A percentile compares a stretch with the other conserved stretches of the same genome.
phyloP scores from a whole-genome alignment of 92 coral and sea anemone species.

The Heteractis magnifica region DNA sequence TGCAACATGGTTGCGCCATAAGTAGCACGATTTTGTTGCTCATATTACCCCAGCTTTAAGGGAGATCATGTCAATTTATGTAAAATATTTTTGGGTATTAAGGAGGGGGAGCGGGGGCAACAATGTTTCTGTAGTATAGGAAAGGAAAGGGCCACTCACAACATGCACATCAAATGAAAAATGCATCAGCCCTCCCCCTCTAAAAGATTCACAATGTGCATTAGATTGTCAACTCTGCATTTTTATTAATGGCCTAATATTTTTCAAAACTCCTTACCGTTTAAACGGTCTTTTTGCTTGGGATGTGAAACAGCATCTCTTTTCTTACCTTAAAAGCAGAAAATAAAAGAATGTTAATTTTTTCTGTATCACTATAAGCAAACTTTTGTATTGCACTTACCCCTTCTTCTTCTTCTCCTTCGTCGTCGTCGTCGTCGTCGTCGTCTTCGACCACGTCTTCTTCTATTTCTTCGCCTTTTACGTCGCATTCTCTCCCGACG shows the following conservation, averaged over 20 bases:
- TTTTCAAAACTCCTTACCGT: slow-evolving; percentile 10
- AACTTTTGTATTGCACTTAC: neutral
- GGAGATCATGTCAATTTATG: no score
- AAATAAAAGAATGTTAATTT: neutral
- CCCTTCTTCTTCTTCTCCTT: slow-evolving; percentile 9
- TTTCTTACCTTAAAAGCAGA: slow-evolving; percentile 20
- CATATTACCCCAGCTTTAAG: no score
- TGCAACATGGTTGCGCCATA: no score
- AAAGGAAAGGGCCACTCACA: no score
- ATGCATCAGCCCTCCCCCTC: neutral
- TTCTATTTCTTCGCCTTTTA: neutral
- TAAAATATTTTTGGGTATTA: no score
- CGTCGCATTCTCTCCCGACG: neutral
- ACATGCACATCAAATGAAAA: neutral
- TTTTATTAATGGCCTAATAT: neutral
- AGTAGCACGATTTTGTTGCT: no score
- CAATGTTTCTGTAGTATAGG: no score
- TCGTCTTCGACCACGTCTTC: neutral
- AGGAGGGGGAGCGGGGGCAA: no score
- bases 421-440: neutral
- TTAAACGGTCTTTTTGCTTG: neutral
- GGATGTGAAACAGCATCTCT: slow-evolving; percentile 18
- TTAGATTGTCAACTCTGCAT: no score
- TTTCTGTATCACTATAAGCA: neutral
- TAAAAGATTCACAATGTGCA: no score